A percentile compares a stretch with the other conserved stretches of the same genome.
Conservation (phyloP, 1,140 invertebrate species). For the Sweltsa coloradensis region DNA sequence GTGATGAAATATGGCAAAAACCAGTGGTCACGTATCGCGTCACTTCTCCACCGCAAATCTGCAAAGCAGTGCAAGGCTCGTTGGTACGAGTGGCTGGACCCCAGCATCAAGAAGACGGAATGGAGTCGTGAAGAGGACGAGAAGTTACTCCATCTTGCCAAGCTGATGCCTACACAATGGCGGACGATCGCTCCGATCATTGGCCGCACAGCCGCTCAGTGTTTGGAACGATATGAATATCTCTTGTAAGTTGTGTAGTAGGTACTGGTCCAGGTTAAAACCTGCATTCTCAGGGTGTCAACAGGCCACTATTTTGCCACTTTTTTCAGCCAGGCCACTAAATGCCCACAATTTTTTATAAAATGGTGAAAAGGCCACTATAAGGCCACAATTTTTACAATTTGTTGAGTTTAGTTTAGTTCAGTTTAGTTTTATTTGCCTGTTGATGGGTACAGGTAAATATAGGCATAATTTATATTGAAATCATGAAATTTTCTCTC, state of each 20-base stretch:
- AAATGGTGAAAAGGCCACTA: too few species aligned
- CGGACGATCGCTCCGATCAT: constrained; percentile 98
- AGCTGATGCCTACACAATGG: constrained; percentile 99
- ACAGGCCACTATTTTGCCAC: too few species aligned
- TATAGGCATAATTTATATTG: too few species aligned
- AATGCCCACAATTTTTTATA: too few species aligned
- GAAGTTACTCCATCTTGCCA: constrained; percentile 93
- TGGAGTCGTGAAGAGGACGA: constrained; percentile 99
- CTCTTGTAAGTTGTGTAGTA: constrained; percentile 84
- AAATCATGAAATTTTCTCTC: too few species aligned
- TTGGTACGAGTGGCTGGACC: constrained; percentile 99
- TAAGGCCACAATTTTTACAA: too few species aligned
- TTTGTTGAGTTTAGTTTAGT: too few species aligned
- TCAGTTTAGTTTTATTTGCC: too few species aligned
- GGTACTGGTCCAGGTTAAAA: too few species aligned
- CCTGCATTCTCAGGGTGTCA: too few species aligned
- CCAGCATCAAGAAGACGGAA: constrained; percentile 99
- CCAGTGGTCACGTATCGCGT: constrained; percentile 99
- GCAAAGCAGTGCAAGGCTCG: constrained; percentile 99
- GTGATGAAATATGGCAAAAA: constrained; percentile 99
- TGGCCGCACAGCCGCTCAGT: constrained; percentile 95
- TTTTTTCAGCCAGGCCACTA: too few species aligned
- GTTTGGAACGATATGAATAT: constrained; percentile 95
- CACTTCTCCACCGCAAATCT: constrained; percentile 94
- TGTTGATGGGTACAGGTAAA: too few species aligned